Base-by-base conservation (phyloP, 2,888 invertebrate species). In the Sarcophaga caerulescens region DNA sequence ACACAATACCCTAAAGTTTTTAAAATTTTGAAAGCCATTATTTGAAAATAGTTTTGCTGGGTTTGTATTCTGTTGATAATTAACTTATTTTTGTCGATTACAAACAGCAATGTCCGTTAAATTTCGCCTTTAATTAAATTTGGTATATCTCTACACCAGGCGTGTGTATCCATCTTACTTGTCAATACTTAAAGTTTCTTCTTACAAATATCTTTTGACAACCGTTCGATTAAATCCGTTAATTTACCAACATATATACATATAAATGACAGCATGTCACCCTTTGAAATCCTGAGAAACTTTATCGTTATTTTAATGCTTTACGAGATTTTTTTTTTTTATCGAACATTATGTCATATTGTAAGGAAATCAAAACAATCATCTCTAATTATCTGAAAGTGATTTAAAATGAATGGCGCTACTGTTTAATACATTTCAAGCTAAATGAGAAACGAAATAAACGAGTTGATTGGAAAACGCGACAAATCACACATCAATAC, bases 401-500 rank as follows among this genome's bases (percentile, higher is more conserved):
- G 63, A 76, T 52, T 66, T 57, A 57, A 70, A 86, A 84, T 84
- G 78, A 78, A 86, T 81, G 86, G 86, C 86, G 84, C 86, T 86
- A 86, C 86, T 86, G 81, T 78, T 80, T 66, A 45, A 80, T 83
- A 82, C 79, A 82, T 83, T 78, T 81, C 81, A n/a, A 84, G 74
- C 76, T 44, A 4, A 65, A 59, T n/a, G 60, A 45, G 17, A 62
- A 23, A 21, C 57, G 2, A 6, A 77, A 71, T 71, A 21, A 77
- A 74, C 68, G 57, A 82, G 59, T 77, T 74, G 83, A 83, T 83
- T 83, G 65, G 74, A 77, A 86, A 78, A 86, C 74, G 86, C 86
- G 84, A 86, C 86, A 86, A 86, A 86, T 86, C 86, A 81, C 86
- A 86, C 86, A 81, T 86, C 74, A 77, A 78, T 66, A 86, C 86